These are phyloP conservation scores for Hydropsyche betteni DNA, from an alignment of 2,888 invertebrate genomes.

Conservation along the genomic window DNA sequence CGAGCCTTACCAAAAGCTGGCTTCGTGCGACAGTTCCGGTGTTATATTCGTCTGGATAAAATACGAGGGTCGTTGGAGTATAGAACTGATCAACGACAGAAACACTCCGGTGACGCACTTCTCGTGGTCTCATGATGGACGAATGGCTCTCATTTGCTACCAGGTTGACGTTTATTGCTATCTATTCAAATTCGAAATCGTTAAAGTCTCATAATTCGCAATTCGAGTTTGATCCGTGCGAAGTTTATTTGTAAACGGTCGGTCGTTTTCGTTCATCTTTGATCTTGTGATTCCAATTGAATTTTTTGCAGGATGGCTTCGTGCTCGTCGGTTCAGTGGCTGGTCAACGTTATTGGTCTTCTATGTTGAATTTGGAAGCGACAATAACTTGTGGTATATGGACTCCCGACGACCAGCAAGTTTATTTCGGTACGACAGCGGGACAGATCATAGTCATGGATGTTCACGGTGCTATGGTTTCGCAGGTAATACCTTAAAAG, in stretches of 20 bases:
- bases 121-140: constrained; percentile 98
- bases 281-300: constrained; percentile 45
- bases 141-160: constrained; percentile 98
- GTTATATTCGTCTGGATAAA: constrained; percentile 99
- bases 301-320: constrained; percentile 83
- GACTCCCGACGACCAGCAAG: constrained; percentile 97
- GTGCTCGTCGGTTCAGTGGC: constrained; percentile 97
- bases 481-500: constrained; percentile 67
- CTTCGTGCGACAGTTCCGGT: constrained; percentile 96
- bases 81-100: constrained; percentile 97
- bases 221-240: neutral
- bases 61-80: constrained; percentile 98
- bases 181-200: too few relatives aligned
- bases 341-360: constrained; percentile 98
- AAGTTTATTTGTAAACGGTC: neutral
- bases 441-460: constrained; percentile 98
- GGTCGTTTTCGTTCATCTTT: neutral
- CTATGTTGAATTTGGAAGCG: constrained; percentile 93
- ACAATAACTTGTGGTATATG: constrained; percentile 96
- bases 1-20: constrained; percentile 96
- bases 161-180: constrained; percentile 66
- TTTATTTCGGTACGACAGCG: constrained; percentile 94
- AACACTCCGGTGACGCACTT: constrained; percentile 98
- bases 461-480: constrained; percentile 94
- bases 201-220: too few relatives aligned